Evolutionary conservation across 2,113 vertebrate genomes (phyloP), one percentile per base, ranked within the genome.

Genomic region (Platysternon megacephalum): DNA sequence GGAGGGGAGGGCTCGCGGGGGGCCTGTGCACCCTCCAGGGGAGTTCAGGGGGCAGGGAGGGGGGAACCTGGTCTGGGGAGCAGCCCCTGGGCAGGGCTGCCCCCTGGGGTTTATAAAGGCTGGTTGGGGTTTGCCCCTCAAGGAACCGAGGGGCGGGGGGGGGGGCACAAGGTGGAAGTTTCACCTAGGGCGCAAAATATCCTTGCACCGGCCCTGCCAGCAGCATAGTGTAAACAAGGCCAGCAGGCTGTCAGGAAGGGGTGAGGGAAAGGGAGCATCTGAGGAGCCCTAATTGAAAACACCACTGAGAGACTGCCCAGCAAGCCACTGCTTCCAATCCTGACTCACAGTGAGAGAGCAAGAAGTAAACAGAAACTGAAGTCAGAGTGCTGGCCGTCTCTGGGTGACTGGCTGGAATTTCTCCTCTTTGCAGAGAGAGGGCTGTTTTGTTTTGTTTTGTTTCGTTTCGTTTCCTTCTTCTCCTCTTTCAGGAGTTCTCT

Each of bases 321-420:
- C 14, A 1, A 2, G 29, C 2, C 0, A 44, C 48, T 0, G 2
- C 52, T 95, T 68, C 32, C 61, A 12, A 55, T 61, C 52, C 89
- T 68, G 49, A 26, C 49, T 74, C 68, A 26, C 0, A 0, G 1
- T 2, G 7, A 84, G 1, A 2, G 7, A 86, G n/a, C 10, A 61
- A 26, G 4, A 12, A 42, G 42, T 5, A 1, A 1, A 49, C 35
- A 92, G 89, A 14, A 85, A 83, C 55, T 1, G 4, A 61, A 85
- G 87, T 61, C 10, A 2, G 29, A 86, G 68, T 0, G 1, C 39
- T 2, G 90, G 55, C 78, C 49, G 90, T 74, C 85, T 78, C 65
- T 16, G 93, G 89, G 85, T 92, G 91, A 4, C 76, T 39, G 1
- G 1, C 82, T 83, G 56, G 91, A 22, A 55, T 58, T 14, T 39